Conservation (phyloP, 2,888 invertebrate species). For the Cephus nigrinus region DNA sequence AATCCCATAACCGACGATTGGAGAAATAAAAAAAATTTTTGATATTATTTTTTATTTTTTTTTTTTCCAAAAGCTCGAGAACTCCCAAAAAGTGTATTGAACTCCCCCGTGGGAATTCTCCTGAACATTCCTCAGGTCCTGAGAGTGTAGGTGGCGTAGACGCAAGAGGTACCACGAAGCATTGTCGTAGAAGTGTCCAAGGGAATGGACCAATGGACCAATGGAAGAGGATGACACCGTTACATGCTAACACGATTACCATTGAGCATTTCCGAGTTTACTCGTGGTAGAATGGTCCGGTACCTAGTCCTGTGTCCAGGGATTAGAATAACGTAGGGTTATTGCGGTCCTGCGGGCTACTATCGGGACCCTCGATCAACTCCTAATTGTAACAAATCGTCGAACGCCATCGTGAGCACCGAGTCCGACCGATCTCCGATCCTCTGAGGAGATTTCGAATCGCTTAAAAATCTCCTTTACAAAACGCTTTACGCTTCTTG, state of each 20-base stretch:
- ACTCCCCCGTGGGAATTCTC: conserved; percentile 5
- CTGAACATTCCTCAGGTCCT: background rate
- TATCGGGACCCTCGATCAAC: conserved; percentile 28
- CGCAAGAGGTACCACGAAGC: background rate
- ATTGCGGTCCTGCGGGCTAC: conserved; percentile 32
- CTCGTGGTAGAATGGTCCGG: conserved; percentile 22
- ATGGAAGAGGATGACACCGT: conserved; percentile 41
- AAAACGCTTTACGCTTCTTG: conserved; percentile 7
- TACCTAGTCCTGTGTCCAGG: conserved; percentile 12
- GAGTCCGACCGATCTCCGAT: conserved; percentile 13
- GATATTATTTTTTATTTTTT: background rate
- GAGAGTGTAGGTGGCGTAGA: background rate
- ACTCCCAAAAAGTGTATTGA: background rate
- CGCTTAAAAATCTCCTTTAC: conserved; percentile 7
- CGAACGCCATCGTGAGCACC: conserved; percentile 37
- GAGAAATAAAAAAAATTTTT: background rate
- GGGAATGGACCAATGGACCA: conserved; percentile 5
- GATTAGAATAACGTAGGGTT: conserved; percentile 48
- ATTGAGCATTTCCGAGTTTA: conserved; percentile 37
- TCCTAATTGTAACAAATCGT: conserved; percentile 54
- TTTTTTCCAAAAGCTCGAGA: background rate
- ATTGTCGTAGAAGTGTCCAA: background rate
- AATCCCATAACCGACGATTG: background rate
- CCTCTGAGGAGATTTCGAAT: conserved; percentile 9
- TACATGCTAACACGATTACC: conserved; percentile 53